Evolutionary conservation across 2,797 vertebrate species (phyloP).

Genomic region (Uromys caudimaculatus): DNA sequence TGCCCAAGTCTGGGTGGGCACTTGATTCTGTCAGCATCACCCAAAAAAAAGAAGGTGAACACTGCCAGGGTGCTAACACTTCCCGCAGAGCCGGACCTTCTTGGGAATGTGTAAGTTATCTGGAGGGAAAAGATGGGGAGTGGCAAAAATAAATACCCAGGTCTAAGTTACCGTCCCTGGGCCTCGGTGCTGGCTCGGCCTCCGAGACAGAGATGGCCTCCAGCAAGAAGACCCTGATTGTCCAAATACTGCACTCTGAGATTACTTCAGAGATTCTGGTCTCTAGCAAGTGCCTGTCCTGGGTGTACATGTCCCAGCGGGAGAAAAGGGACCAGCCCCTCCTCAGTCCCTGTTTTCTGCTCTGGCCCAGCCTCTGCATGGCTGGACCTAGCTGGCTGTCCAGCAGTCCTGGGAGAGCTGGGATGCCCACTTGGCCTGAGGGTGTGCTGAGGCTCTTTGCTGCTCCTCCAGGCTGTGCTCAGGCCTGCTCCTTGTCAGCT

Average conservation of each 20-base stretch:
- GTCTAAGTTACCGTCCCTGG: conserved; percentile 53
- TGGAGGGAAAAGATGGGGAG: background rate
- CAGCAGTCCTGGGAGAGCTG: background rate
- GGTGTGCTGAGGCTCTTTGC: background rate
- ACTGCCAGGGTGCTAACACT: background rate
- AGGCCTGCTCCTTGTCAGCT: conserved; percentile 96
- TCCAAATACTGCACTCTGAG: conserved; percentile 55
- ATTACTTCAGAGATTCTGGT: background rate
- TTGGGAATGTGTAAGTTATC: conserved; percentile 74
- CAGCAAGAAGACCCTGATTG: conserved; percentile 54
- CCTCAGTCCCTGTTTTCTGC: conserved; percentile 54
- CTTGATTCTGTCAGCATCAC: conserved; percentile 48
- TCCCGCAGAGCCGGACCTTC: background rate
- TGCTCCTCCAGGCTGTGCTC: conserved; percentile 79
- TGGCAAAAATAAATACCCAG: conserved; percentile 77
- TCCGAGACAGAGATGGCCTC: conserved; percentile 15
- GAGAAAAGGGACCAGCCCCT: conserved; percentile 77
- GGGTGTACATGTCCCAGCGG: conserved; percentile 9
- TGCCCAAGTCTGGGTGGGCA: background rate
- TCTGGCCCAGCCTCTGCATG: conserved; percentile 21
- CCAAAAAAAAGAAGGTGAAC: background rate
- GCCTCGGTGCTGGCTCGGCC: background rate
- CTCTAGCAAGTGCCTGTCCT: conserved; percentile 20
- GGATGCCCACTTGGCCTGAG: background rate
- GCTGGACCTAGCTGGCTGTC: background rate